Evolutionary conservation across 2,797 vertebrate genomes (phyloP).

Genomic region (Emys orbicularis): DNA sequence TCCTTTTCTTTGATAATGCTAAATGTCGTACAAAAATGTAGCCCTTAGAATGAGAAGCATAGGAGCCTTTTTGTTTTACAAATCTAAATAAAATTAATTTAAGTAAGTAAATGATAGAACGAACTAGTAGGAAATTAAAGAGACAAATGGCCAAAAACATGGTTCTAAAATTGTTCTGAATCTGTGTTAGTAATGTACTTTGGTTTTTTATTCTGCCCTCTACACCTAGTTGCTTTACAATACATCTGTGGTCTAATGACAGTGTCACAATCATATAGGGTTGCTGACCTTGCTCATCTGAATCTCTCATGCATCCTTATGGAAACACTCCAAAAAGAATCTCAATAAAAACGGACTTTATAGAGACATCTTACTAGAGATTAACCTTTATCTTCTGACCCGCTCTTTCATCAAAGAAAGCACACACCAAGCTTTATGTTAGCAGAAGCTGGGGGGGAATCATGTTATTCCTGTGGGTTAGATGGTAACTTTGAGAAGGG

Average conservation of each 20-base stretch:
- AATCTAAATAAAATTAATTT: neutral
- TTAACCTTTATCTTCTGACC: neutral
- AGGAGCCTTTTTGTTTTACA: neutral
- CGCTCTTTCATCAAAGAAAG: neutral
- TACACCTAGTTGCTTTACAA: neutral
- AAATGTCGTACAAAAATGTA: constrained; percentile 69
- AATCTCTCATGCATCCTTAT: neutral
- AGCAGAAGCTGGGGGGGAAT: neutral
- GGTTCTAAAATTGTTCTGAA: neutral
- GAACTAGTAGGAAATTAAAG: constrained; percentile 49
- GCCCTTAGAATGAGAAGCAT: constrained; percentile 35
- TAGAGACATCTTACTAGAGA: neutral
- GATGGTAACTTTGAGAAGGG: constrained; percentile 24
- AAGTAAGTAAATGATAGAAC: constrained; percentile 25
- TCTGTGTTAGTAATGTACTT: neutral
- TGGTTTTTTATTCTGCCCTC: neutral
- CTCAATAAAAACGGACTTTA: neutral
- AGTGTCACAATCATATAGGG: neutral
- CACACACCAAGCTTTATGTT: neutral
- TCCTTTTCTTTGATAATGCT: constrained; percentile 62
- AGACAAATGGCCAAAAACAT: constrained; percentile 11
- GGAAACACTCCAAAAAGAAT: neutral
- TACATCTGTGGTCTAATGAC: neutral
- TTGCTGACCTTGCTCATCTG: neutral
- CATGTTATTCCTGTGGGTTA: constrained; percentile 1